Percentiles rank a stretch among this genome's conserved stretches.
Evolutionary conservation across 2,113 vertebrate species (phyloP).

Genomic region (Hydropotes inermis): DNA sequence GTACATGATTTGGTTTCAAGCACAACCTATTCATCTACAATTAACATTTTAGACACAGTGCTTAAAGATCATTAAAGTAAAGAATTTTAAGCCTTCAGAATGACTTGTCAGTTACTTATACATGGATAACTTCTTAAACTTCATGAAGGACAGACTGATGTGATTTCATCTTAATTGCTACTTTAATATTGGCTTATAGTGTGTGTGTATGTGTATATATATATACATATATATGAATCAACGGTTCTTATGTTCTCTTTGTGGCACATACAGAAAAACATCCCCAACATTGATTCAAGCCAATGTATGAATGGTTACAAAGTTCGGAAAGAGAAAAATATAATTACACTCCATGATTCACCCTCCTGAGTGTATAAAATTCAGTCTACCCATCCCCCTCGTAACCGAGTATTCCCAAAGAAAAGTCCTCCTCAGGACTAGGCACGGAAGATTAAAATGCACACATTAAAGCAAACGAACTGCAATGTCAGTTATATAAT

Average conservation of each 20-base stretch:
- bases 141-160: neutral
- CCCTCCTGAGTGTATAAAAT: neutral
- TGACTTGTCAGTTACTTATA: neutral
- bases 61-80: neutral
- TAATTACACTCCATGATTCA: neutral
- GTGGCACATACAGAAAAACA: neutral
- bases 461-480: constrained; percentile 27
- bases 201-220: neutral
- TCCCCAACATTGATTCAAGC: neutral
- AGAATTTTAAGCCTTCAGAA: neutral
- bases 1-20: neutral
- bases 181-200: neutral
- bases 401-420: neutral
- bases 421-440: neutral
- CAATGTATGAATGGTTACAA: neutral
- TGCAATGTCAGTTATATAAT: neutral
- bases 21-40: neutral
- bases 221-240: neutral
- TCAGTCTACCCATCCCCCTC: neutral
- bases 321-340: constrained; percentile 35
- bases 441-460: constrained; percentile 11
- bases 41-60: neutral
- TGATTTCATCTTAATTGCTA: constrained; percentile 9
- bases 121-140: neutral
- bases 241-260: neutral